phyloP scores from a whole-genome alignment of 2,797 vertebrate species.

The Limosa lapponica region DNA sequence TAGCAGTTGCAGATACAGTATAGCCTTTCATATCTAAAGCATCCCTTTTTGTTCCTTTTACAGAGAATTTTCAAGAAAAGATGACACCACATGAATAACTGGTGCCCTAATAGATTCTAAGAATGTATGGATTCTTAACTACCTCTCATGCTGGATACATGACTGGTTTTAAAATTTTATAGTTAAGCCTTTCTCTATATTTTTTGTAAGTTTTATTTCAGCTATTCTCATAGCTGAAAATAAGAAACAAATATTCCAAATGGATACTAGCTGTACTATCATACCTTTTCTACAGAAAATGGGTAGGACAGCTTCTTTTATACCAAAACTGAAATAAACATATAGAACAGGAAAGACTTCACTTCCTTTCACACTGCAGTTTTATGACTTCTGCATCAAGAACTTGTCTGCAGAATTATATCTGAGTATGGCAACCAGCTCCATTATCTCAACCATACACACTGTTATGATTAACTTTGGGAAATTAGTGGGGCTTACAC shows the following conservation, averaged over 20 bases:
- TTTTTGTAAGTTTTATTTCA: slow-evolving; percentile 51
- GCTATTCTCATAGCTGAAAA: slow-evolving; percentile 44
- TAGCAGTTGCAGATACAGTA: neutral
- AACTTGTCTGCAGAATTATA: slow-evolving; percentile 59
- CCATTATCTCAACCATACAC: slow-evolving; percentile 29
- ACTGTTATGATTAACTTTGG: neutral
- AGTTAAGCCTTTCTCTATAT: neutral
- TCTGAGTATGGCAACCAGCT: neutral
- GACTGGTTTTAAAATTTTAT: slow-evolving; percentile 36
- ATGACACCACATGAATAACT: neutral
- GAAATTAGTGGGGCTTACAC: slow-evolving; percentile 37
- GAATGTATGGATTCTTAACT: slow-evolving; percentile 13
- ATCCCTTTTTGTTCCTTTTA: slow-evolving; percentile 35
- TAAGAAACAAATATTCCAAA: slow-evolving; percentile 49
- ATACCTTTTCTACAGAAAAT: slow-evolving; percentile 52
- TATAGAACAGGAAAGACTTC: slow-evolving; percentile 16
- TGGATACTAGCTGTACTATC: slow-evolving; percentile 21
- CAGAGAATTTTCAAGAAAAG: slow-evolving; percentile 36
- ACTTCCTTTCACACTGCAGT: slow-evolving; percentile 32
- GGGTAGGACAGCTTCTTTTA: slow-evolving; percentile 47
- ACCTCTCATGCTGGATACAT: neutral
- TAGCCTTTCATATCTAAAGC: neutral
- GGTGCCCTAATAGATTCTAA: slow-evolving; percentile 1
- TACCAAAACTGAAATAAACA: slow-evolving; percentile 66
- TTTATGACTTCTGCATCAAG: slow-evolving; percentile 38